phyloP scores from a whole-genome alignment of 2,113 vertebrate species.

The Saguinus midas region DNA sequence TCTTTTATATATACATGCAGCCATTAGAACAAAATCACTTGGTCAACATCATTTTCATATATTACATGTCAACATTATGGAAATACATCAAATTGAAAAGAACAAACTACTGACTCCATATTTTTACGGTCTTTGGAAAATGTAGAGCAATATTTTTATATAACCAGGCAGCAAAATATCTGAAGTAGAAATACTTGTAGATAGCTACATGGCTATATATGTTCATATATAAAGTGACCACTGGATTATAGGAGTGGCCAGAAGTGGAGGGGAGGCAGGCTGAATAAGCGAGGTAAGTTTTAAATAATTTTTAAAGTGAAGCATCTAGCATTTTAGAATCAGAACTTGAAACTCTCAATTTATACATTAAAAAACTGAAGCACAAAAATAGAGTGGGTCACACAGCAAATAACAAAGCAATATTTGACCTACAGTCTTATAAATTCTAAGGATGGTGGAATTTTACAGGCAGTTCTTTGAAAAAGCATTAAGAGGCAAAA shows the following conservation, averaged over 20 bases:
- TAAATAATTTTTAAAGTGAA: constrained; percentile 13
- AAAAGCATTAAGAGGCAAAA: not conserved
- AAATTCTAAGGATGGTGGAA: not conserved
- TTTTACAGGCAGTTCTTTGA: not conserved
- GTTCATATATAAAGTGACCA: not conserved
- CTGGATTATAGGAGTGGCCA: not conserved
- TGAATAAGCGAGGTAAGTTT: not conserved
- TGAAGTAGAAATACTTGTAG: not conserved
- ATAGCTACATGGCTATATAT: not conserved
- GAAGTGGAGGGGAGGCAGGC: not conserved
- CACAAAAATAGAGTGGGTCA: not conserved
- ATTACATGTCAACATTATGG: not conserved
- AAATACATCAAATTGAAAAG: not conserved
- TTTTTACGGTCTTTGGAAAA: not conserved
- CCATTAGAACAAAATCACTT: not conserved
- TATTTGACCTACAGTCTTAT: not conserved
- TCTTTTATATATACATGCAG: not conserved
- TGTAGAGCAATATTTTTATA: not conserved
- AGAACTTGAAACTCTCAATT: not conserved
- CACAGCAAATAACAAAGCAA: not conserved
- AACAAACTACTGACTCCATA: not conserved
- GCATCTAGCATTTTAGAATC: not conserved
- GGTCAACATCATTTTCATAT: not conserved
- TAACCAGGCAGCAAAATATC: not conserved
- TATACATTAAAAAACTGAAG: not conserved